These are phyloP conservation scores for Apteryx mantelli DNA, from an alignment of 2,113 vertebrate species.

Conservation along the genomic window DNA sequence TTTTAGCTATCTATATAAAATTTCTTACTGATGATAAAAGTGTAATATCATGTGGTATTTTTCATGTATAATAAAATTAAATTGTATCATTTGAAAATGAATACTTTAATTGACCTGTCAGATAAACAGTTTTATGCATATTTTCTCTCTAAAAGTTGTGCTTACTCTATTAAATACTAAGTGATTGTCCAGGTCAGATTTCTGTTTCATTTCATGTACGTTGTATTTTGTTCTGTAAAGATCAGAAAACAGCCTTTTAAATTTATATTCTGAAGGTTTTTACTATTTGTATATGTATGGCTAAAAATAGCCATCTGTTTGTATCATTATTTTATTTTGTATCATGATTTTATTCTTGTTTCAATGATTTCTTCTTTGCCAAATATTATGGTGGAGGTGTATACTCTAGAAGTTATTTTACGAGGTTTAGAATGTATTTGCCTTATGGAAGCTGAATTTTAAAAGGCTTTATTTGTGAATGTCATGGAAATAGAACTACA, in stretches of 20 bases:
- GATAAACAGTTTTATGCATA: conserved; percentile 30
- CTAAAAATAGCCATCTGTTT: conserved; percentile 20
- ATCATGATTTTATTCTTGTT: conserved; percentile 32
- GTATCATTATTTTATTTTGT: conserved; percentile 50
- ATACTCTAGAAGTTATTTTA: conserved; percentile 5
- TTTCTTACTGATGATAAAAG: background rate
- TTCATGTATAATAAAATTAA: conserved; percentile 64
- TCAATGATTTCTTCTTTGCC: conserved; percentile 37
- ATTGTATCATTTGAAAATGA: conserved; percentile 60
- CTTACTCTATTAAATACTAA: background rate
- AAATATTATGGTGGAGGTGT: conserved; percentile 28
- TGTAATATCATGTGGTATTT: conserved; percentile 1
- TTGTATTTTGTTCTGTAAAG: conserved; percentile 58
- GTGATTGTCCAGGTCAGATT: conserved; percentile 31
- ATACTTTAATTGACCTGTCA: conserved; percentile 25
- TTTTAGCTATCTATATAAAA: conserved; percentile 31
- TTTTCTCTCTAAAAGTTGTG: conserved; percentile 54
- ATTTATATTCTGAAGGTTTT: conserved; percentile 39
- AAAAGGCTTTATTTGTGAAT: background rate
- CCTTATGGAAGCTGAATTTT: conserved; percentile 14
- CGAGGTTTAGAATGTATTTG: conserved; percentile 30
- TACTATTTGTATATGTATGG: conserved; percentile 10
- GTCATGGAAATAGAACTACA: background rate
- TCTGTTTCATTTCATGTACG: conserved; percentile 34
- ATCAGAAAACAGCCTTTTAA: conserved; percentile 42